Evolutionary conservation across 2,113 vertebrate species (phyloP), one percentile per base, ranked within the genome.

Genomic region (Festucalex cinctus): DNA sequence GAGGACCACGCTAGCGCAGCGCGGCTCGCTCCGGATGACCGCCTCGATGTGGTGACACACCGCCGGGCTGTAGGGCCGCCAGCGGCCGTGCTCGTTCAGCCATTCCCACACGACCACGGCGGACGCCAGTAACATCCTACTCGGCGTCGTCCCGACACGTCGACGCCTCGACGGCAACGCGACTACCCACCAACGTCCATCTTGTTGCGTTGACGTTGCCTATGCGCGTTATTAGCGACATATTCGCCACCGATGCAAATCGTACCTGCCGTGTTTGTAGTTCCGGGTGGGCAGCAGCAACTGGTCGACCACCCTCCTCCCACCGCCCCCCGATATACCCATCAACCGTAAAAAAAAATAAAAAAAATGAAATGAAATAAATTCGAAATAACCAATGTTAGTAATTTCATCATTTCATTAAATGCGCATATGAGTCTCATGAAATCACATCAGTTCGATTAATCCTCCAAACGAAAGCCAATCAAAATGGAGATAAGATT

Each of bases 1-100:
- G 81, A 98, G 89, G 83, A 96, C 94, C 49, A 97, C 94, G 84
- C 95, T 95, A 88, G 91, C 95, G 82, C 93, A 93, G 63, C 95
- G 93, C 58, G 94, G 93, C 76, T 94, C 94, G 88, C 93, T 93
- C 69, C 94, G 93, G 89, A 96, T 92, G 90, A 94, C 95, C 77
- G 94, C 95, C 89, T 98, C 95, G 91, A 98, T 98, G 92, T 97
- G 95, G 88, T 95, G 95, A 90, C 95, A 95, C 82, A 96, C 95
- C 49, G 93, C 94, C 67, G 95, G 94, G 92, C 95, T 95, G 94
- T 98, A 98, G 84, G 95, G 95, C 86, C 94, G 91, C 95, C 95
- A 98, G 85, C 95, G 95, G 82, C 94, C 95, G 93, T 96, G 95
- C 87, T 98, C 95, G 94, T 95, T 97, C 90, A 97, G 94, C 95